phyloP scores from a whole-genome alignment of 1,140 invertebrate genomes.

The Pogonus chalceus region DNA sequence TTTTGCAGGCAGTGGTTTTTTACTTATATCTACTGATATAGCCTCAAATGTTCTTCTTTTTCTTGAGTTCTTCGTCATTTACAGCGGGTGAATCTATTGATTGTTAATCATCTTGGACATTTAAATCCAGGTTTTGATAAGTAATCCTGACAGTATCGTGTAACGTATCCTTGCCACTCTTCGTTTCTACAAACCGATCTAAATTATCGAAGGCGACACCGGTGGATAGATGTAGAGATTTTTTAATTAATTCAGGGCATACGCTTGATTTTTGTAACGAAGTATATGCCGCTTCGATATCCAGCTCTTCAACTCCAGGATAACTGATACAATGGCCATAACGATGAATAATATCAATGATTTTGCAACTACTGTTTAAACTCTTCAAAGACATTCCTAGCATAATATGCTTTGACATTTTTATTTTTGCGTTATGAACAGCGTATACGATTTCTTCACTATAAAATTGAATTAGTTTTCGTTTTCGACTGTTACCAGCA shows the following conservation, averaged over 20 bases:
- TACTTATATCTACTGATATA: neutral
- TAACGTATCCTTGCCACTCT: constrained; percentile 25
- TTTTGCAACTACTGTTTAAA: constrained; percentile 25
- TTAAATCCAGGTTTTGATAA: constrained; percentile 18
- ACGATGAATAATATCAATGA: constrained; percentile 23
- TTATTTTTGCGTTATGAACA: constrained; percentile 22
- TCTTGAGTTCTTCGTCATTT: neutral
- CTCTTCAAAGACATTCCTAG: constrained; percentile 28
- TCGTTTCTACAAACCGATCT: constrained; percentile 29
- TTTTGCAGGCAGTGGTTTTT: neutral
- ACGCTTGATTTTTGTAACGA: constrained; percentile 16
- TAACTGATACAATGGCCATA: constrained; percentile 26
- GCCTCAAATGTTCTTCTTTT: constrained; percentile 7
- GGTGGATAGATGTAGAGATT: constrained; percentile 20
- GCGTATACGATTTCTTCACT: constrained; percentile 23
- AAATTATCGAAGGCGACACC: constrained; percentile 32
- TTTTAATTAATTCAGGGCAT: constrained; percentile 22
- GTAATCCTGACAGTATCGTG: constrained; percentile 31
- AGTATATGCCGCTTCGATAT: constrained; percentile 19
- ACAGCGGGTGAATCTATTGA: neutral
- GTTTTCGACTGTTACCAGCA: constrained; percentile 13
- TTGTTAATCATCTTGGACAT: neutral
- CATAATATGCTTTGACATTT: constrained; percentile 26
- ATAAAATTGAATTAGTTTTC: constrained; percentile 19
- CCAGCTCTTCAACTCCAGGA: constrained; percentile 20